Conservation (phyloP, 2,113 vertebrate genomes). For the Hydrolagus affinis region DNA sequence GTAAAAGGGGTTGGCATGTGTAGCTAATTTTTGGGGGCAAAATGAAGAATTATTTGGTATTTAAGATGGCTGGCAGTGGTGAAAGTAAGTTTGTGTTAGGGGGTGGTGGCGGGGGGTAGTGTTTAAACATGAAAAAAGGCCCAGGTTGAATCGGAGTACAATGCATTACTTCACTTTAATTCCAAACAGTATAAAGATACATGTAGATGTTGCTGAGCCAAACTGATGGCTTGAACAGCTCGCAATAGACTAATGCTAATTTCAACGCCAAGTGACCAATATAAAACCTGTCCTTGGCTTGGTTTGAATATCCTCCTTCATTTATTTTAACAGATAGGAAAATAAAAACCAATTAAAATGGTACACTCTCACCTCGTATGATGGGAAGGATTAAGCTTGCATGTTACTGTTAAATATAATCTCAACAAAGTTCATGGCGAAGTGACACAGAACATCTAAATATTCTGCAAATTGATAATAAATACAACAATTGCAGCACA, state of each 20-base stretch:
- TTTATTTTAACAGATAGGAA: neutral
- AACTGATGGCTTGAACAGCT: slow-evolving; percentile 1
- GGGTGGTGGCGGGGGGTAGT: no score
- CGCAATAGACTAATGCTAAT: neutral
- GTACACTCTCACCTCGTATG: neutral
- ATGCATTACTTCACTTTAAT: neutral
- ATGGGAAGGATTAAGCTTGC: neutral
- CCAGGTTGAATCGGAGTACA: neutral
- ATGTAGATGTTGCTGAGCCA: neutral
- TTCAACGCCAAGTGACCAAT: slow-evolving; percentile 1
- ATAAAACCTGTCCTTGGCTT: slow-evolving; percentile 2
- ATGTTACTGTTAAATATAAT: neutral
- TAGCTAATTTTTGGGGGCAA: no score
- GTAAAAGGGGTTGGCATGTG: no score
- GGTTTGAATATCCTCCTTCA: slow-evolving; percentile 6
- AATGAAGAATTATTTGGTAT: neutral
- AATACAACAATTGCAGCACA: neutral
- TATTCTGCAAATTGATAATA: neutral
- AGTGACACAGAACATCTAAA: neutral
- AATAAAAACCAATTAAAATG: slow-evolving; percentile 4
- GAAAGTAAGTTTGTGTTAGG: no score
- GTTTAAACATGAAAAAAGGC: neutral
- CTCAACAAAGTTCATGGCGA: neutral
- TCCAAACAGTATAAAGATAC: neutral
- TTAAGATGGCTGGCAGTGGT: neutral